phyloP scores from a whole-genome alignment of 2,888 invertebrate species.

The Lasioglossum marginatum region DNA sequence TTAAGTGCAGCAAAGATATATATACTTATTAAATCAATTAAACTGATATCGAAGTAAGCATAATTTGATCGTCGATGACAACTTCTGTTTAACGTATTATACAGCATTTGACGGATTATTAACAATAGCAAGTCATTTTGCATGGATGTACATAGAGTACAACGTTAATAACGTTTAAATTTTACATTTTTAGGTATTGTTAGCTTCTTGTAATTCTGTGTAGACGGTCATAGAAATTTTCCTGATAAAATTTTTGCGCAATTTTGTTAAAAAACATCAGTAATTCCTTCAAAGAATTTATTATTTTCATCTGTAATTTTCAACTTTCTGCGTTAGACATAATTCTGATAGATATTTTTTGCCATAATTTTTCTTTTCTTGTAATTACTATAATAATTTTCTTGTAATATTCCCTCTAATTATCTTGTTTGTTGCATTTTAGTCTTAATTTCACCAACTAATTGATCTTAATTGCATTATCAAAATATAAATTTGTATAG shows the following conservation, averaged over 20 bases:
- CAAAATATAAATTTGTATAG: background rate
- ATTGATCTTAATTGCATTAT: background rate
- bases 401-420: background rate
- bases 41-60: background rate
- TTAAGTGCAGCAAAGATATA: background rate
- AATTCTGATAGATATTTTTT: background rate
- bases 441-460: background rate
- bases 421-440: background rate
- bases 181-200: background rate
- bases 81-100: background rate
- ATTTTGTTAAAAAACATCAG: background rate
- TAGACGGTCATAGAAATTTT: background rate
- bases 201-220: background rate
- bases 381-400: too few relatives aligned
- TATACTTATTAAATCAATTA: background rate
- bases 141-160: background rate
- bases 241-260: background rate
- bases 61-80: constrained; percentile 24
- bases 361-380: background rate
- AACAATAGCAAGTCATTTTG: background rate
- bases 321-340: background rate
- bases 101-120: background rate
- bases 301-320: constrained; percentile 17
- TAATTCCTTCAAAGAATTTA: background rate
- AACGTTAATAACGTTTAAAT: background rate